Base-by-base conservation (phyloP, 2,113 vertebrate genomes). In the Hydrochoerus hydrochaeris region DNA sequence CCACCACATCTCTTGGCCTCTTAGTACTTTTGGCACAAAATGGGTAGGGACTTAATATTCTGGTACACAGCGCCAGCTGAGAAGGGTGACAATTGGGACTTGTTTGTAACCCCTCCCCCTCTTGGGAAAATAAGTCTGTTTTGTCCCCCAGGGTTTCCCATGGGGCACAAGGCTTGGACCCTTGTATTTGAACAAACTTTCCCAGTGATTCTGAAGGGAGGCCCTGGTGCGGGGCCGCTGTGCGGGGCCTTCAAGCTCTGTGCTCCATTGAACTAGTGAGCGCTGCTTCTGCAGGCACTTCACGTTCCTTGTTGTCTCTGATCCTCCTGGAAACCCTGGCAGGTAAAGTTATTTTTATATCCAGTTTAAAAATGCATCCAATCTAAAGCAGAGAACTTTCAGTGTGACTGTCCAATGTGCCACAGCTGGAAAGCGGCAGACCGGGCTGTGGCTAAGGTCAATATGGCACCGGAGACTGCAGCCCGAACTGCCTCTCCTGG, bases 61-160 rank as follows among this genome's bases (percentile, higher is more conserved):
- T 81, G 49, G 62, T 57, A 41, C 85, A 80, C 89, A 80, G 44
- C 38, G 32, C 94, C 49, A 38, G 62, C 19, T 0, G 20, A 82
- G 28, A 73, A 46, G 80, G 83, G 84, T 67, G 46, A 91, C 95
- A 89, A 62, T 32, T 38, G 35, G 41, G 73, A 77, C 80, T 83
- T 93, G 83, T 93, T 84, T 95, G 77, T 22, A 82, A 65, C 32
- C 78, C 52, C 41, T 85, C 87, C 65, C 10, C n/a, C 2, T 60
- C 88, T 77, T 75, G 91, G 85, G 81, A 88, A 96, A 85, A 49
- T 28, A 65, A 95, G 30, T 89, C 85, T 85, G 46, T 49, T 93
- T 80, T 65, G 30, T 57, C n/a, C 28, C 60, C 63, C 30, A 65
- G 82, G 13, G 19, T 83, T 82, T 67, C 78, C 78, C 41, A 46